Percentiles rank a stretch among this genome's conserved stretches.
Evolutionary conservation across 2,888 invertebrate species (phyloP).

Genomic region (Trichogramma dendrolimi): DNA sequence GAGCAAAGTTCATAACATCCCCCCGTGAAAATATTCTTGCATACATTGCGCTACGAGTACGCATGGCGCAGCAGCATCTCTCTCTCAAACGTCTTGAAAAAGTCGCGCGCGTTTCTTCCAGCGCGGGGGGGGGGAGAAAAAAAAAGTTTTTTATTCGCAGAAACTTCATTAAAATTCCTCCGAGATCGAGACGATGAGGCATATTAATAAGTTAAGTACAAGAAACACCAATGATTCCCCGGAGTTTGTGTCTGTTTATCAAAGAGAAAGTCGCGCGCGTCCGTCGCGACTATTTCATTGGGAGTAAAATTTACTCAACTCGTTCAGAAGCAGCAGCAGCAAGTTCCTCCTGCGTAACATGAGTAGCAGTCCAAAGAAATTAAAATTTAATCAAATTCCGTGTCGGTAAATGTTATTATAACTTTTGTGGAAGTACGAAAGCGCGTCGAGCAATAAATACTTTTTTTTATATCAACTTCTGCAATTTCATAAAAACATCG

Average conservation of each 20-base stretch:
- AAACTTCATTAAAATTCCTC: conserved; percentile 17
- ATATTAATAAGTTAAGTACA: conserved; percentile 13
- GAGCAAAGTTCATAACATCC: too few species aligned
- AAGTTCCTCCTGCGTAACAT: conserved; percentile 22
- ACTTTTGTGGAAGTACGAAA: background rate
- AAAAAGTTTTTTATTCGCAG: background rate
- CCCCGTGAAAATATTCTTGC: too few species aligned
- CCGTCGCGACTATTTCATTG: conserved; percentile 27
- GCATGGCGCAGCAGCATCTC: too few species aligned
- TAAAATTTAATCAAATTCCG: conserved; percentile 43
- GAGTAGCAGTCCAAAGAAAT: conserved; percentile 26
- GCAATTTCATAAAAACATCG: too few species aligned
- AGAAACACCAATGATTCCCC: conserved; percentile 31
- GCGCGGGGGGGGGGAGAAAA: background rate
- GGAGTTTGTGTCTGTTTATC: conserved; percentile 37
- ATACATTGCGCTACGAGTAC: too few species aligned
- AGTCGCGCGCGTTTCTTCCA: background rate
- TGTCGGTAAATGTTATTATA: conserved; percentile 29
- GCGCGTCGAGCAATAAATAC: too few species aligned
- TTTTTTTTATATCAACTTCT: too few species aligned
- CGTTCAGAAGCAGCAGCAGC: conserved; percentile 34
- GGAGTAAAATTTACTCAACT: conserved; percentile 39
- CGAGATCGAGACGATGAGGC: conserved; percentile 10
- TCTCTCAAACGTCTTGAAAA: background rate
- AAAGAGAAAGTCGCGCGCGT: conserved; percentile 19